Conservation (phyloP, 2,888 invertebrate genomes). For the Cepaea hortensis region DNA sequence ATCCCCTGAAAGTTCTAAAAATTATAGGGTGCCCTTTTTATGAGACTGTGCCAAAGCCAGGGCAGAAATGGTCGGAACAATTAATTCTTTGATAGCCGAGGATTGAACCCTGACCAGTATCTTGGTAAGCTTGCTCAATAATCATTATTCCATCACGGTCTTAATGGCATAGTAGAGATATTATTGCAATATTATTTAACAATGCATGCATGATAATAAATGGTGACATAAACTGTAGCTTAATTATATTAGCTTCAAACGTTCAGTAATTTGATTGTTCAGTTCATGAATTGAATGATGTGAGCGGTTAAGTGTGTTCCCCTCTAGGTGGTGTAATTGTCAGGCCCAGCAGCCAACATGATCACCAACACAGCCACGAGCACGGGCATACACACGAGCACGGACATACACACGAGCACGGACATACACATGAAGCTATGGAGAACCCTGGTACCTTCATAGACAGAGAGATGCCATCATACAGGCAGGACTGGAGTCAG, state of each 20-base stretch:
- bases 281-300: not conserved
- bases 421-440: constrained; percentile 73
- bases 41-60: too few relatives aligned
- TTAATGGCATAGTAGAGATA: too few relatives aligned
- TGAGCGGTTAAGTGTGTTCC: too few relatives aligned
- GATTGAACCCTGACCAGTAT: too few relatives aligned
- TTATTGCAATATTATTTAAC: not conserved
- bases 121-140: not conserved
- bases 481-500: constrained; percentile 67
- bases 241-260: not conserved
- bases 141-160: not conserved
- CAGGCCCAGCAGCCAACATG: not conserved
- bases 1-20: too few relatives aligned
- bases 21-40: too few relatives aligned
- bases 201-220: not conserved
- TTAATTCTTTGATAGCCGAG: too few relatives aligned
- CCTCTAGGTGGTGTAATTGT: not conserved
- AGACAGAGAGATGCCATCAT: constrained; percentile 63
- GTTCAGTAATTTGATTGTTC: not conserved
- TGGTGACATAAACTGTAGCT: not conserved
- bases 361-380: constrained; percentile 25
- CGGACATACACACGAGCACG: constrained; percentile 66
- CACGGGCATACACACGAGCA: constrained; percentile 51
- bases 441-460: constrained; percentile 66
- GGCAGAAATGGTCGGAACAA: too few relatives aligned